Evolutionary conservation across 1,140 invertebrate genomes (phyloP).

Genomic region (Steinernema feltiae): DNA sequence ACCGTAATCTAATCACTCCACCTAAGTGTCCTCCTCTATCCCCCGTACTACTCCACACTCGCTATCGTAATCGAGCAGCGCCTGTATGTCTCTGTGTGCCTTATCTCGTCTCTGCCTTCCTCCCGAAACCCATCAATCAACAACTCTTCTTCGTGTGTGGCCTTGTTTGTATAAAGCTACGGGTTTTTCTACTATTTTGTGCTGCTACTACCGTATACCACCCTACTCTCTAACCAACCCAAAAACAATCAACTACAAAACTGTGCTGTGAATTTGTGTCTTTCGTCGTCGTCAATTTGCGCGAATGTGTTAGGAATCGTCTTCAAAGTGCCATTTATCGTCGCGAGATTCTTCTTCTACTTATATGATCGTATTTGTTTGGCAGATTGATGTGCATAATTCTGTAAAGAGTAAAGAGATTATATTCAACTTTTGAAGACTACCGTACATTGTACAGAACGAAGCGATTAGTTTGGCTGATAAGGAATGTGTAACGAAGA

Average conservation of each 20-base stretch:
- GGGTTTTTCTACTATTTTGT: background rate
- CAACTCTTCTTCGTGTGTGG: no score
- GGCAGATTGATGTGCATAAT: slow-evolving; percentile 11
- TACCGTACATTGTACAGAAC: background rate
- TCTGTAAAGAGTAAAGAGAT: slow-evolving; percentile 8
- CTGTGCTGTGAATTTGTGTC: no score
- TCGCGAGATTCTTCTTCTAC: background rate
- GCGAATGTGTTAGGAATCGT: no score
- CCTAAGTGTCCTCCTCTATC: background rate
- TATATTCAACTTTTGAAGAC: background rate
- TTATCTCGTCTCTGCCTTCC: background rate
- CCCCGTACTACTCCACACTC: no score
- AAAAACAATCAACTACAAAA: no score
- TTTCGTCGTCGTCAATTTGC: no score
- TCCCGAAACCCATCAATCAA: background rate
- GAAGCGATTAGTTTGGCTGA: no score
- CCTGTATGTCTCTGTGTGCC: background rate
- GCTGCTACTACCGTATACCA: background rate
- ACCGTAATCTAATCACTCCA: background rate
- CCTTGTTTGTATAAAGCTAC: slow-evolving; percentile 2
- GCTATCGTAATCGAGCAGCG: background rate
- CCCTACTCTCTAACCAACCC: background rate
- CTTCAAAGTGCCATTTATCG: slow-evolving; percentile 13
- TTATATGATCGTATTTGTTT: background rate
- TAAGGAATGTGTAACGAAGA: no score